Percentiles rank a stretch among this genome's conserved stretches.
These are phyloP conservation scores for Lithophane ornitopus DNA, from an alignment of 2,888 invertebrate genomes.

Conservation along the genomic window DNA sequence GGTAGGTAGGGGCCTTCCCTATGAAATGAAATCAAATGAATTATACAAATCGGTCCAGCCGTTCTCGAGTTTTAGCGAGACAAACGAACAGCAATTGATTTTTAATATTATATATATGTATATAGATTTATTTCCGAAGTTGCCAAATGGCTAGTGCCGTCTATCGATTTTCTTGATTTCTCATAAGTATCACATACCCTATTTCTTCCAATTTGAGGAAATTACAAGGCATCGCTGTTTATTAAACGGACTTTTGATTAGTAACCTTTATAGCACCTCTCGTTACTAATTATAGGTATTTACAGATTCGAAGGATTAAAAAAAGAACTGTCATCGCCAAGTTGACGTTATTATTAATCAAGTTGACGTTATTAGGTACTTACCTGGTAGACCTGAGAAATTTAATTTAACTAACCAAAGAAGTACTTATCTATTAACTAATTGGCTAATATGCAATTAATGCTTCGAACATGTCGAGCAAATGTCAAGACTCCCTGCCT, in stretches of 20 bases:
- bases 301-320: neutral
- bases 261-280: neutral
- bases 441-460: conserved; percentile 1
- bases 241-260: neutral
- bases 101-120: too few species aligned
- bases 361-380: too few species aligned
- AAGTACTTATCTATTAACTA: neutral
- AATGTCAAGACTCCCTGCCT: neutral
- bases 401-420: conserved; percentile 4
- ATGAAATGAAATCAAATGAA: too few species aligned
- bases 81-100: too few species aligned
- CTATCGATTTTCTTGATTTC: neutral
- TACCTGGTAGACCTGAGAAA: neutral
- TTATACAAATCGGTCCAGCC: too few species aligned
- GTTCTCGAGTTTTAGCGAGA: too few species aligned
- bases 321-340: neutral
- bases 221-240: too few species aligned
- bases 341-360: neutral
- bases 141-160: neutral
- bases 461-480: neutral
- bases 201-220: neutral
- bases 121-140: conserved; percentile 30
- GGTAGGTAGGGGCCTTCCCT: too few species aligned
- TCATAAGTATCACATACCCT: neutral
- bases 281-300: neutral